Conservation (phyloP, 2,797 vertebrate genomes). For the Esox masquinongy region DNA sequence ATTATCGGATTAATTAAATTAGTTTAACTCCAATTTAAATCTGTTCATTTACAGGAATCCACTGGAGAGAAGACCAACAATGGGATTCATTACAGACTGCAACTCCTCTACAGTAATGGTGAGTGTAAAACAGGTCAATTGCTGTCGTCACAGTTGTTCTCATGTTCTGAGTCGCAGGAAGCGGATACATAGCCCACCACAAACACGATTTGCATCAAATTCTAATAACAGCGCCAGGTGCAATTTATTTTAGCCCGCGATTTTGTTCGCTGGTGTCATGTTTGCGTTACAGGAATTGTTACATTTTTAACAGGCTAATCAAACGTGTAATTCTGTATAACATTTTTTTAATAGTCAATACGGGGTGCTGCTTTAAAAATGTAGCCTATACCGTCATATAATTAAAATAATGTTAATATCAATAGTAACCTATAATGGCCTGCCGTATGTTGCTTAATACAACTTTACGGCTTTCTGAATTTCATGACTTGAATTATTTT, state of each 20-base stretch:
- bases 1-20: background rate
- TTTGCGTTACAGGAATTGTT: background rate
- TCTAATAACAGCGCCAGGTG: conserved; percentile 9
- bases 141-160: background rate
- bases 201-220: conserved; percentile 24
- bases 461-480: background rate
- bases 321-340: background rate
- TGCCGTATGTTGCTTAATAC: background rate
- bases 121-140: conserved; percentile 57
- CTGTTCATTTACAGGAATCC: conserved; percentile 81
- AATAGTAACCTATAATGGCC: too few species aligned
- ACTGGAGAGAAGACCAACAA: conserved; percentile 98
- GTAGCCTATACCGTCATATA: background rate
- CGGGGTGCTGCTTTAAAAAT: background rate
- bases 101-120: conserved; percentile 98
- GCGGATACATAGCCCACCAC: background rate
- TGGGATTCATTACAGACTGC: conserved; percentile 96
- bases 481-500: background rate
- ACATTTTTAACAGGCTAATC: background rate
- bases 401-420: too few species aligned
- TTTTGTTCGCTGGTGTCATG: background rate
- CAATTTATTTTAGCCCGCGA: background rate
- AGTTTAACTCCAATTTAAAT: background rate
- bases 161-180: background rate
- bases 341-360: background rate